These are phyloP conservation scores for Simalia tracyae DNA, from an alignment of 2,797 vertebrate species.

Conservation along the genomic window DNA sequence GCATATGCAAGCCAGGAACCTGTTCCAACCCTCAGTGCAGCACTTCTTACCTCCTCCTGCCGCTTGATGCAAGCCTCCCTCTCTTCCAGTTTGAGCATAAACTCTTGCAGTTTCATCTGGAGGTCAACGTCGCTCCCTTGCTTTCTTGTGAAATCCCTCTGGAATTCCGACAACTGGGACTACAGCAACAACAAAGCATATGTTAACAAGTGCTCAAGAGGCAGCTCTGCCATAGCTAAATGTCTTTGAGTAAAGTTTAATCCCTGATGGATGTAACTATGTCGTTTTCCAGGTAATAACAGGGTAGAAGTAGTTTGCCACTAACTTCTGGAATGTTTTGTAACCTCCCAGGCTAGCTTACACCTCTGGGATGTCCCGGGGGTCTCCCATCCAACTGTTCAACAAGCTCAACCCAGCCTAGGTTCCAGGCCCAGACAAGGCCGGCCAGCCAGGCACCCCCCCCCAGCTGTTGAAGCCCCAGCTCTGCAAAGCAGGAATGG, in stretches of 20 bases:
- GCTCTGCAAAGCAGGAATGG: not conserved
- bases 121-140: constrained; percentile 80
- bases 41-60: constrained; percentile 83
- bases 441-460: no score
- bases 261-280: not conserved
- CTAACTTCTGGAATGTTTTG: not conserved
- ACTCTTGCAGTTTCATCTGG: constrained; percentile 84
- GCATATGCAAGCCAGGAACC: no score
- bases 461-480: not conserved
- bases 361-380: not conserved
- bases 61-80: constrained; percentile 83
- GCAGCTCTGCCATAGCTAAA: not conserved
- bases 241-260: not conserved
- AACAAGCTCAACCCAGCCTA: not conserved
- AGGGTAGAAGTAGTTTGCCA: not conserved
- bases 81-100: constrained; percentile 82
- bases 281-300: not conserved
- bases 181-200: constrained; percentile 37
- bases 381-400: not conserved
- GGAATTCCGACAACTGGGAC: constrained; percentile 81
- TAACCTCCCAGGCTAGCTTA: not conserved
- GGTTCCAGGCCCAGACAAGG: not conserved
- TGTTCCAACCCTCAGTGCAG: not conserved
- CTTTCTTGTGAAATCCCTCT: constrained; percentile 78
- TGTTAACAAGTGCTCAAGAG: not conserved